These are phyloP conservation scores for Drosophila albomicans DNA, from an alignment of 1,140 invertebrate species.

Conservation along the genomic window DNA sequence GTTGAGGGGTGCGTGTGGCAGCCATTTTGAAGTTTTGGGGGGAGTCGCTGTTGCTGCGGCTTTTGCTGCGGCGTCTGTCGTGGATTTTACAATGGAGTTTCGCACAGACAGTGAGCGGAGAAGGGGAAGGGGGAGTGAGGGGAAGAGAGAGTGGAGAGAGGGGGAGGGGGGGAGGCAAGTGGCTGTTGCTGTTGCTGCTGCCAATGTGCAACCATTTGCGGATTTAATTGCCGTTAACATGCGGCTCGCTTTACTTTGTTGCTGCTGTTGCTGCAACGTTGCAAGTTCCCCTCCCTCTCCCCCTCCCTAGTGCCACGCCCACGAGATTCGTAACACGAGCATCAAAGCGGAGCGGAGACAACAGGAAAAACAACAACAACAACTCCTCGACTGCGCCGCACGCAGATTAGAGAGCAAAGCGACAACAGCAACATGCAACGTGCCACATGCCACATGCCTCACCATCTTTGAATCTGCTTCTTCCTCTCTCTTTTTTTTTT, in stretches of 20 bases:
- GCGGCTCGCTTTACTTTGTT: slow-evolving; percentile 58
- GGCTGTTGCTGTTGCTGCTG: slow-evolving; percentile 38
- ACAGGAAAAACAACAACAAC: neutral
- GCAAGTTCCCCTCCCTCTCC: neutral
- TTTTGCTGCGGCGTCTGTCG: slow-evolving; percentile 53
- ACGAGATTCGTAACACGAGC: slow-evolving; percentile 50
- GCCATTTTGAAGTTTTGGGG: slow-evolving; percentile 79
- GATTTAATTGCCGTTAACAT: slow-evolving; percentile 83
- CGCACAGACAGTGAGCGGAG: neutral
- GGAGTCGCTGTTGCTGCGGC: slow-evolving; percentile 45
- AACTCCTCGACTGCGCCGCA: neutral
- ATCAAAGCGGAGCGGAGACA: slow-evolving; percentile 45
- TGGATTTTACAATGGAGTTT: slow-evolving; percentile 52
- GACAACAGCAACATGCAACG: slow-evolving; percentile 28
- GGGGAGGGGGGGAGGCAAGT: neutral
- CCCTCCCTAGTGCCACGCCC: neutral
- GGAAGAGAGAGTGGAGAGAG: no score
- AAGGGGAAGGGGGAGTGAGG: no score
- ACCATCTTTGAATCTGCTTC: neutral
- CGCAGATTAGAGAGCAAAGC: slow-evolving; percentile 72
- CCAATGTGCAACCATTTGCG: slow-evolving; percentile 77
- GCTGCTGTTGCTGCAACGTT: slow-evolving; percentile 1
- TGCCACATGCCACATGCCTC: neutral
- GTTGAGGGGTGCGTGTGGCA: slow-evolving; percentile 40
- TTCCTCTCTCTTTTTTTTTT: neutral